phyloP scores from a whole-genome alignment of 2,113 vertebrate genomes.

The Varanus komodoensis region DNA sequence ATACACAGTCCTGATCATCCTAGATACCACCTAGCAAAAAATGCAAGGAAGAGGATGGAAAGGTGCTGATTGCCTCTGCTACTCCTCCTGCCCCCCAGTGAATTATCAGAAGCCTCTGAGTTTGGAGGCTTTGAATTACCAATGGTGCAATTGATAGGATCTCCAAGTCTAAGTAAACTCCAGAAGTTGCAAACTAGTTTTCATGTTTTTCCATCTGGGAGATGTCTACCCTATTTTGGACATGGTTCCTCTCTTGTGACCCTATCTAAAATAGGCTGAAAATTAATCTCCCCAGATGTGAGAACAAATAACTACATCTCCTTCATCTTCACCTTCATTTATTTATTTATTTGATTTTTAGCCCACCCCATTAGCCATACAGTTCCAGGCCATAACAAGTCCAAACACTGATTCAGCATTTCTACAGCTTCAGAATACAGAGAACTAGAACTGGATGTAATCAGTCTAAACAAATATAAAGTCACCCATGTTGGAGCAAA shows the following conservation, averaged over 20 bases:
- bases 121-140: too few species aligned
- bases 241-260: too few species aligned
- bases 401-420: not conserved
- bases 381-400: not conserved
- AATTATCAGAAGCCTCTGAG: too few species aligned
- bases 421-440: not conserved
- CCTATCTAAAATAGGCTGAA: not conserved
- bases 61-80: too few species aligned
- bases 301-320: not conserved
- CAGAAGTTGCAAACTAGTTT: not conserved
- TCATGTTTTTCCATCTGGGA: not conserved
- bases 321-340: not conserved
- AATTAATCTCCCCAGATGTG: not conserved
- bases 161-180: not conserved
- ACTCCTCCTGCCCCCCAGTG: too few species aligned
- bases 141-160: too few species aligned
- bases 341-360: too few species aligned
- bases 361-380: too few species aligned
- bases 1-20: not conserved
- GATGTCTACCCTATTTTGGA: too few species aligned
- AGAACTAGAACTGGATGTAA: not conserved
- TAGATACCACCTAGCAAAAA: not conserved
- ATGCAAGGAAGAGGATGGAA: too few species aligned
- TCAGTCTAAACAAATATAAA: not conserved
- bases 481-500: too few species aligned